phyloP scores from a whole-genome alignment of 2,888 invertebrate species.

The Epirrhoe alternata region DNA sequence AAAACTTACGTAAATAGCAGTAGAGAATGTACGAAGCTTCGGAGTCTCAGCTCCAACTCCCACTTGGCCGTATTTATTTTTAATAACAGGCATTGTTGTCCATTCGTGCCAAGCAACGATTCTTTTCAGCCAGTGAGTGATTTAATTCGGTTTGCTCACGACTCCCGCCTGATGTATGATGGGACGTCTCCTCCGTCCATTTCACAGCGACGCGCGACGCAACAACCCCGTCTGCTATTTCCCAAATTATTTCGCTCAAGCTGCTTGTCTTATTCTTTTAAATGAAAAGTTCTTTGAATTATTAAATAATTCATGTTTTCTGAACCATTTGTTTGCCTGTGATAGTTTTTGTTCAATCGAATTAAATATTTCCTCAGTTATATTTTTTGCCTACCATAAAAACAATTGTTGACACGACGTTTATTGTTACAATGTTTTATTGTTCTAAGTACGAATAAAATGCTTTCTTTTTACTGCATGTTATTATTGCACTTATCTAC shows the following conservation, averaged over 20 bases:
- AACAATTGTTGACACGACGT: not conserved
- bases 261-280: not conserved
- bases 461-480: constrained; percentile 19
- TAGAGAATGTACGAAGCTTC: not conserved
- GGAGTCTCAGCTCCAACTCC: not conserved
- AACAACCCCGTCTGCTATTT: constrained; percentile 49
- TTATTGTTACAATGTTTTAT: not conserved
- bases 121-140: constrained; percentile 79
- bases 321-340: not conserved
- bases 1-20: not conserved
- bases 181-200: constrained; percentile 68
- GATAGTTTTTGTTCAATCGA: no score
- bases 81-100: constrained; percentile 82
- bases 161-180: constrained; percentile 62
- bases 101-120: constrained; percentile 81
- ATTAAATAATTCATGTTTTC: not conserved
- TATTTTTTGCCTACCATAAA: not conserved
- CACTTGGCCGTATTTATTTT: constrained; percentile 47
- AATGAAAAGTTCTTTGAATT: not conserved
- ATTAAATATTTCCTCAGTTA: not conserved
- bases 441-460: constrained; percentile 1
- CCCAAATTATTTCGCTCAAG: constrained; percentile 12
- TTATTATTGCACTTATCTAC: constrained; percentile 28
- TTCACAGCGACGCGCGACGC: constrained; percentile 45
- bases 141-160: constrained; percentile 79